Conservation (phyloP, 2,888 invertebrate genomes). For the Harpalus rubripes region DNA sequence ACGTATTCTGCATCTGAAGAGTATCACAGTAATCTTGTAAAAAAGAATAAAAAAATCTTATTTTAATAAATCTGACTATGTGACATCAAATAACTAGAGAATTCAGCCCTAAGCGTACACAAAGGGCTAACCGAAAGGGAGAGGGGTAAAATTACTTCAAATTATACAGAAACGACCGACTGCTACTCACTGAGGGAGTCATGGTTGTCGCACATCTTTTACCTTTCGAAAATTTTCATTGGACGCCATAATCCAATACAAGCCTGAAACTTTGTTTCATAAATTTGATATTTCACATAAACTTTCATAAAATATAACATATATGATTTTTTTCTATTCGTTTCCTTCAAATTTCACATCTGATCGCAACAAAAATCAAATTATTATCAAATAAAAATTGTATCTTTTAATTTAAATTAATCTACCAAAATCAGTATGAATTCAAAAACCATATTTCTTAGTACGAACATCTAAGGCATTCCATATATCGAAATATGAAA, state of each 20-base stretch:
- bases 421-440: too few species aligned
- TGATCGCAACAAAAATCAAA: too few species aligned
- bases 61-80: constrained; percentile 67
- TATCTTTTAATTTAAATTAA: too few species aligned
- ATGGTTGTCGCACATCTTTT: background rate
- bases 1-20: constrained; percentile 67
- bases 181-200: constrained; percentile 13
- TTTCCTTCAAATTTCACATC: too few species aligned
- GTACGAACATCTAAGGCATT: background rate
- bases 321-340: too few species aligned
- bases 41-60: constrained; percentile 66
- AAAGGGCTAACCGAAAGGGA: constrained; percentile 12
- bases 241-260: background rate
- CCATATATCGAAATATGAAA: background rate
- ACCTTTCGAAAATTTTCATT: background rate
- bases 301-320: too few species aligned
- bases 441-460: too few species aligned
- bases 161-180: constrained; percentile 11
- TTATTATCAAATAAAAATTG: too few species aligned
- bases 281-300: background rate
- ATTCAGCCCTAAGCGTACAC: constrained; percentile 26
- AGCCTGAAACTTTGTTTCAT: background rate
- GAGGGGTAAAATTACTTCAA: constrained; percentile 22
- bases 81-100: constrained; percentile 66
- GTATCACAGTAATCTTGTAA: constrained; percentile 67